Evolutionary conservation across 2,113 vertebrate genomes (phyloP), one percentile per base, ranked within the genome.

Genomic region (Scopus umbretta): DNA sequence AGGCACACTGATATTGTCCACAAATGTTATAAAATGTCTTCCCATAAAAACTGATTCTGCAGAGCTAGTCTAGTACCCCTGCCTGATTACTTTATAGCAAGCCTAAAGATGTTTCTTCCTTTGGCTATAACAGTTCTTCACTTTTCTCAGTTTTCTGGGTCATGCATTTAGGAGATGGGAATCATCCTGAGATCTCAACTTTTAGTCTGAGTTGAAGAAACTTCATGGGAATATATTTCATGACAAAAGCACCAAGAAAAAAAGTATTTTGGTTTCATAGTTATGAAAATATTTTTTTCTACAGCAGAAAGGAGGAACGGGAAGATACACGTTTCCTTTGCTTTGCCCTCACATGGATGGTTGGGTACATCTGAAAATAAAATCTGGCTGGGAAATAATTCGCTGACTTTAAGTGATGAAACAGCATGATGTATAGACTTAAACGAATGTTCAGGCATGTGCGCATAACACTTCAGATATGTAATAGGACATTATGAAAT

Each of bases 341-440:
- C 43, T 94, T 78, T 81, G 56, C 34, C 68, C 50, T 93, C 75
- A 63, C 43, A 67, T 42, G 79, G 62, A 90, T 92, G 68, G 65
- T 22, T 83, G 59, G 71, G 32, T 85, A 74, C 62, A 50, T 91
- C 70, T 96, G 96, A 97, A 95, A 96, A 80, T 67, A 94, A 92
- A 95, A 91, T 88, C 86, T 96, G 70, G 1, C 75, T 94, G 81
- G 62, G 88, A 96, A 96, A 96, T 94, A 96, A 96, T 86, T 96
- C 80, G 94, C 80, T 25, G 73, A 36, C 50, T 92, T 91, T 88
- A 95, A 96, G 88, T 96, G 96, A 86, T 92, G 92, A 96, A 97
- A 95, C 75, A 94, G 62, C 58, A 65, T 95, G 90, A 95, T 94
- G 62, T 96, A 92, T 76, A 86, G 84, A 90, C 55, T 95, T 89